A percentile compares a stretch with the other conserved stretches of the same genome.
These are phyloP conservation scores for Penaeus vannamei DNA, from an alignment of 1,140 invertebrate genomes.

Conservation along the genomic window DNA sequence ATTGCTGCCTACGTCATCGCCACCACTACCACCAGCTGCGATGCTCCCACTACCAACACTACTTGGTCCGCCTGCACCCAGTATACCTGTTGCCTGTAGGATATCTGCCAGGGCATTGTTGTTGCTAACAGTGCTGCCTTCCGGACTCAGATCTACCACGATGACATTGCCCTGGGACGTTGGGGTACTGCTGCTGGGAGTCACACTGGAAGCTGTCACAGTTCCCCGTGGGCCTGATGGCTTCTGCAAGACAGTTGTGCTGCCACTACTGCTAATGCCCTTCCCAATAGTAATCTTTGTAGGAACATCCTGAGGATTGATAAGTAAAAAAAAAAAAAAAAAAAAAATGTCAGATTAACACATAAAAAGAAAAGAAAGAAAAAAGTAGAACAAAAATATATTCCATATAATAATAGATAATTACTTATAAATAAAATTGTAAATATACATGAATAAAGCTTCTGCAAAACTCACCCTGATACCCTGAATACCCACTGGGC, in stretches of 20 bases:
- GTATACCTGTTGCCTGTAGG: conserved; percentile 56
- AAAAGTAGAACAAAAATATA: too few species aligned
- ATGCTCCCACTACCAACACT: conserved; percentile 41
- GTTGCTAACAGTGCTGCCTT: conserved; percentile 43
- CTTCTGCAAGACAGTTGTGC: conserved; percentile 53
- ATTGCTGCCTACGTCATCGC: conserved; percentile 29
- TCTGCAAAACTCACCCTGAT: conserved; percentile 48
- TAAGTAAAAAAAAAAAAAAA: not conserved
- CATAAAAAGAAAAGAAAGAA: too few species aligned
- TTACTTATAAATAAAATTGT: too few species aligned
- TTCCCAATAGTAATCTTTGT: conserved; percentile 61
- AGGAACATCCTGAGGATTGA: conserved; percentile 48
- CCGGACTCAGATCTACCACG: conserved; percentile 57
- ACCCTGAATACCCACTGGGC: conserved; percentile 54
- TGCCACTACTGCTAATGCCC: conserved; percentile 23
- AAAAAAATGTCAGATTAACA: too few species aligned
- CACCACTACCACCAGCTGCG: conserved; percentile 42
- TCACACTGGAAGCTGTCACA: not conserved
- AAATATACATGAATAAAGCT: not conserved
- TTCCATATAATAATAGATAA: too few species aligned
- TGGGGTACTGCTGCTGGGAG: conserved; percentile 18
- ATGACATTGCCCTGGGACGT: conserved; percentile 51
- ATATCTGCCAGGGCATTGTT: conserved; percentile 55
- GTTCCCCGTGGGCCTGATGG: conserved; percentile 7
- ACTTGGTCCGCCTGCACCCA: conserved; percentile 35